Evolutionary conservation across 2,113 vertebrate species (phyloP), one percentile per base, ranked within the genome.

Genomic region (Mustela lutreola): DNA sequence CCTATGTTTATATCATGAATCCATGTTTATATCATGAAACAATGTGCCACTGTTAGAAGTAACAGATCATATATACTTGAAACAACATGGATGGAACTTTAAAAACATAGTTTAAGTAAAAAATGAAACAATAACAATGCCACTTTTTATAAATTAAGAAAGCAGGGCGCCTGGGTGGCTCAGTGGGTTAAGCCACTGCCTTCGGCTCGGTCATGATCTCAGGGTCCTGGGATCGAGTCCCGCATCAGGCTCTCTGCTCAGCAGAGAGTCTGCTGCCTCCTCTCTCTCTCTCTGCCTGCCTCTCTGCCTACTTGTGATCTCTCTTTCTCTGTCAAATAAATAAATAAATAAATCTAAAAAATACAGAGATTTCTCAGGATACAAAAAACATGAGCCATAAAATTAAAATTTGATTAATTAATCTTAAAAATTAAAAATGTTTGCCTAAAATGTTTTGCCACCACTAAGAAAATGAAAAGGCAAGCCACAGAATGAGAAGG

Each of bases 321-420:
- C 39, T 42, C 39, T 42, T 42, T 42, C 42, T 42, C 42, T 42
- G 42, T 42, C 42, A 42, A 42, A 42, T 42, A 42, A 42, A 42
- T 42, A 42, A 42, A 42, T 42, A 42, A 42, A 42, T 39, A 39
- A 39, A 39, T 39, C 39, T 39, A 39, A 39, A 39, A 39, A 39
- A 39, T 45, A 22, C 48, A 70, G 58, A 91, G 56, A 87, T 50
- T 92, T n/a, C 62, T 67, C 60, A 89, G 58, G 31, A 19, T 92
- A 26, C 26, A 75, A 87, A 58, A 89, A 73, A n/a, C 22, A 22
- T 88, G 82, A 88, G 33, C 19, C 36, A 39, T 58, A 76, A 82
- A 70, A 65, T 82, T 88, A 36, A 96, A 82, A 89, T 26, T 73
- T 93, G 45, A 62, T 62, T 60, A 71, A 48, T 79, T 87, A 73